Percentiles rank a stretch among this genome's conserved stretches.
Conservation (phyloP, 2,888 invertebrate species). For the Megamerina dolium region DNA sequence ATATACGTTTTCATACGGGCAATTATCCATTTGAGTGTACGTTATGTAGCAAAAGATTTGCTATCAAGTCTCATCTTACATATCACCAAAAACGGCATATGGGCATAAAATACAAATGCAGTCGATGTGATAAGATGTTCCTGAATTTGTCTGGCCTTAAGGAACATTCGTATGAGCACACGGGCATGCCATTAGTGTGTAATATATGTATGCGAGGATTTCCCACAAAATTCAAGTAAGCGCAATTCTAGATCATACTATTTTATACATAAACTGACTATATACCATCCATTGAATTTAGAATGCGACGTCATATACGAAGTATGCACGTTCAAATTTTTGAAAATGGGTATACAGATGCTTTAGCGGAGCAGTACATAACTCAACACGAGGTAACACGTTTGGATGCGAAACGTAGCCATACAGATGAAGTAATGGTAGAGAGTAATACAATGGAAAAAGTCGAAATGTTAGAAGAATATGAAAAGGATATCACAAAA, state of each 20-base stretch:
- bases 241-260: not conserved
- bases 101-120: slow-evolving; percentile 23
- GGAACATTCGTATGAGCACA: slow-evolving; percentile 25
- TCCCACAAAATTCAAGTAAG: slow-evolving; percentile 25
- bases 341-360: slow-evolving; percentile 7
- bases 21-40: slow-evolving; percentile 24
- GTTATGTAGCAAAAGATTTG: slow-evolving; percentile 22
- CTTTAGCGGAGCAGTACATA: slow-evolving; percentile 10
- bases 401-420: not conserved
- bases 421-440: not conserved
- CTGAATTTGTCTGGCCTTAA: slow-evolving; percentile 24
- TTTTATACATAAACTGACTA: no score
- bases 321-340: slow-evolving; percentile 12
- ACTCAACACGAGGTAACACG: not conserved
- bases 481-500: slow-evolving; percentile 1
- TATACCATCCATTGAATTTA: not conserved
- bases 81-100: slow-evolving; percentile 24
- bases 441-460: not conserved
- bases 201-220: slow-evolving; percentile 23
- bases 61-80: slow-evolving; percentile 24
- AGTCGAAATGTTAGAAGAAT: slow-evolving; percentile 11
- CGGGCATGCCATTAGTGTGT: slow-evolving; percentile 23
- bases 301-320: slow-evolving; percentile 16
- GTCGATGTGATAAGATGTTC: slow-evolving; percentile 21
- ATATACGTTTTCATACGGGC: slow-evolving; percentile 27